A percentile compares a stretch with the other conserved stretches of the same genome.
Evolutionary conservation across 2,888 invertebrate genomes (phyloP).

Genomic region (Pachydiplax longipennis): DNA sequence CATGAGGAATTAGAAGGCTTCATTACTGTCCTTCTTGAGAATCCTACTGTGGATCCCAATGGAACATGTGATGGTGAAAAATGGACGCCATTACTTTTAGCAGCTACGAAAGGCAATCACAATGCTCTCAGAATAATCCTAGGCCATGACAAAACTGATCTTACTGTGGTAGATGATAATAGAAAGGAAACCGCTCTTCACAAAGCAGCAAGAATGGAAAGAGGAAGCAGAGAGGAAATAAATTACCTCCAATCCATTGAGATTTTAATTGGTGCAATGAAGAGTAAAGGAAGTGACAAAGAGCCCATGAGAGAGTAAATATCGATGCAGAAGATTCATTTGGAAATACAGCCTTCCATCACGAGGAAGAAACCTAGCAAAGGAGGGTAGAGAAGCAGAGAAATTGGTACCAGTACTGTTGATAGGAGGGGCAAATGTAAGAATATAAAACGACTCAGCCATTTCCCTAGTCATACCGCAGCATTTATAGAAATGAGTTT

Average conservation of each 20-base stretch:
- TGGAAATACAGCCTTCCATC: slow-evolving; percentile 74
- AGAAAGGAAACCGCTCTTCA: slow-evolving; percentile 65
- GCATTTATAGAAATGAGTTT: no score
- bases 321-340: slow-evolving; percentile 70
- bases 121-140: slow-evolving; percentile 57
- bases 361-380: slow-evolving; percentile 50
- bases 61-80: neutral
- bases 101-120: slow-evolving; percentile 52
- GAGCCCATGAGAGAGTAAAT: slow-evolving; percentile 58
- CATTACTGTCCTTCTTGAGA: slow-evolving; percentile 52
- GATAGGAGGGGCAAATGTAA: slow-evolving; percentile 76
- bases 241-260: slow-evolving; percentile 70
- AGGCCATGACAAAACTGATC: slow-evolving; percentile 57
- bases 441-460: slow-evolving; percentile 69
- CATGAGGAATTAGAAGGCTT: slow-evolving; percentile 60
- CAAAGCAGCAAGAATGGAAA: slow-evolving; percentile 54
- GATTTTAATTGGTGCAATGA: slow-evolving; percentile 58
- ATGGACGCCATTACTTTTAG: slow-evolving; percentile 52
- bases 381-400: slow-evolving; percentile 24
- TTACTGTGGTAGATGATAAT: slow-evolving; percentile 52
- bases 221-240: slow-evolving; percentile 57
- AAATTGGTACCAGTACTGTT: slow-evolving; percentile 62
- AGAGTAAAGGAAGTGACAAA: neutral
- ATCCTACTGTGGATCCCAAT: neutral
- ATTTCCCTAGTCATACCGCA: no score